Percentiles rank a stretch among this genome's conserved stretches.
Conservation (phyloP, 2,113 vertebrate species). For the Panthera leo region DNA sequence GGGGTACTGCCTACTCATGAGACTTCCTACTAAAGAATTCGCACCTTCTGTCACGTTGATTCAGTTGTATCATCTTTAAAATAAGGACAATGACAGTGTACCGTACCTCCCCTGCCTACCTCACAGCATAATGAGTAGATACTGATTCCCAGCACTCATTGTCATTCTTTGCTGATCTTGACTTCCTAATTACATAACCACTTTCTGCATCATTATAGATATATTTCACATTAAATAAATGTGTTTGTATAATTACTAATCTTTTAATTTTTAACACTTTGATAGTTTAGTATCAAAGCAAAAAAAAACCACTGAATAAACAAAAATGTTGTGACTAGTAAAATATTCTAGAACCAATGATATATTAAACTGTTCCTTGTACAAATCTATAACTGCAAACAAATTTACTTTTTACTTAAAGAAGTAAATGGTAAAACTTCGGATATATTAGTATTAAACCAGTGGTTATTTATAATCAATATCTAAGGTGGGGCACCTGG, state of each 20-base stretch:
- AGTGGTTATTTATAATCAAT: not conserved
- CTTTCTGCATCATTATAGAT: not conserved
- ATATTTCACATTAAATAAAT: not conserved
- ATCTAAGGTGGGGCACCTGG: not conserved
- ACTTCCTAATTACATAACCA: not conserved
- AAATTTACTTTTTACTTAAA: not conserved
- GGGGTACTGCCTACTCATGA: not conserved
- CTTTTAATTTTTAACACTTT: not conserved
- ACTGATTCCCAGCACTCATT: not conserved
- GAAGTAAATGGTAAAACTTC: not conserved
- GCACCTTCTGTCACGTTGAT: not conserved
- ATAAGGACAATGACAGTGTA: not conserved
- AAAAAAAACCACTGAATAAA: not conserved
- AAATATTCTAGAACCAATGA: not conserved
- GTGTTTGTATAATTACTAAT: not conserved
- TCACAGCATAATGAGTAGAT: not conserved
- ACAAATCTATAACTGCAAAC: not conserved
- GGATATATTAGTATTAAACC: not conserved
- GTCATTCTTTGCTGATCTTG: not conserved
- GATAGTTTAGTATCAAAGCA: not conserved
- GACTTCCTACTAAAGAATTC: not conserved
- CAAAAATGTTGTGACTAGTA: not conserved
- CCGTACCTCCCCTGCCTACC: no score
- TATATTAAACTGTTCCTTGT: not conserved
- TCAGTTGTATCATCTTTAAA: not conserved